Percentiles rank a stretch among this genome's conserved stretches.
Evolutionary conservation across 2,888 invertebrate species (phyloP).

Genomic region (Scelioninae gen. 2): DNA sequence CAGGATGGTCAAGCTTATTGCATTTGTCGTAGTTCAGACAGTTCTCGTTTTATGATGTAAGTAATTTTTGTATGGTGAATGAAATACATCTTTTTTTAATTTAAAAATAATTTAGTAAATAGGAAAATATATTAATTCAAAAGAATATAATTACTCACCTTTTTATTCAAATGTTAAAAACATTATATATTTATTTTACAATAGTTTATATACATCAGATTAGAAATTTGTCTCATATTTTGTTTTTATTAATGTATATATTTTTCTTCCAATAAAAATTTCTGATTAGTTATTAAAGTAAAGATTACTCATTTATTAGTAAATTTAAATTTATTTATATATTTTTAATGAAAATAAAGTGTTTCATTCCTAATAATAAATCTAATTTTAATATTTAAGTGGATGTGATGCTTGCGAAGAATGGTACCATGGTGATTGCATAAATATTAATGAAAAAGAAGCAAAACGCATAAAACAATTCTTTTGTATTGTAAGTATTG

Average conservation of each 20-base stretch:
- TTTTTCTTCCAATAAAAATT: no score
- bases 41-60: constrained; percentile 97
- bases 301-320: background rate
- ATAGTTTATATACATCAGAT: no score
- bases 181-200: no score
- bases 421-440: constrained; percentile 99
- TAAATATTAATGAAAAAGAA: constrained; percentile 94
- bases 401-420: constrained; percentile 98
- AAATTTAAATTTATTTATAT: background rate
- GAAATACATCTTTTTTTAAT: no score
- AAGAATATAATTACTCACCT: no score
- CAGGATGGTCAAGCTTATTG: constrained; percentile 96
- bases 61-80: constrained; percentile 71
- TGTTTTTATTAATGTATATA: no score
- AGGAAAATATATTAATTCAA: no score
- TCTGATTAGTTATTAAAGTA: no score
- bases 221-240: no score
- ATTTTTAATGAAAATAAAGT: background rate
- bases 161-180: no score
- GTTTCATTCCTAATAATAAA: background rate
- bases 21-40: constrained; percentile 94
- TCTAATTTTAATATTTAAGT: constrained; percentile 75
- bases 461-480: constrained; percentile 95
- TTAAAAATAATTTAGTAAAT: no score
- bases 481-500: constrained; percentile 82